These are phyloP conservation scores for Timema cristinae DNA, from an alignment of 2,888 invertebrate genomes.

Conservation along the genomic window DNA sequence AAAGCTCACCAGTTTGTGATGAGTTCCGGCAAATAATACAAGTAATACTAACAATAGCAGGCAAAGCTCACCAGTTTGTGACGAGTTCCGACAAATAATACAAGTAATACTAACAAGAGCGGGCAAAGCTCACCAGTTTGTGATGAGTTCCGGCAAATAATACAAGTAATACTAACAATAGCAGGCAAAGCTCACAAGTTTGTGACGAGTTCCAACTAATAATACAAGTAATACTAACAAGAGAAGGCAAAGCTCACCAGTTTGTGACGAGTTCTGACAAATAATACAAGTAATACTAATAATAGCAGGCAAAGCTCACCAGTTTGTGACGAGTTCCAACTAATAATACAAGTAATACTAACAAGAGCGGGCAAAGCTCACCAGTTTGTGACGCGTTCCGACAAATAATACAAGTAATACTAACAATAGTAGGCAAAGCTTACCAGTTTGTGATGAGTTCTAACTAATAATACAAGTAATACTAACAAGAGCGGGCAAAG, in stretches of 20 bases:
- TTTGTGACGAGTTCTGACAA: slow-evolving; percentile 51
- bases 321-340: slow-evolving; percentile 50
- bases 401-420: too few species aligned
- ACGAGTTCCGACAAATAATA: slow-evolving; percentile 43
- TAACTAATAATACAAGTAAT: too few species aligned
- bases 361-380: slow-evolving; percentile 28
- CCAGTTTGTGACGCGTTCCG: slow-evolving; percentile 53
- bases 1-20: slow-evolving; percentile 50
- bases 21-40: slow-evolving; percentile 41
- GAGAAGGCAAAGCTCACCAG: slow-evolving; percentile 42
- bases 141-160: slow-evolving; percentile 44
- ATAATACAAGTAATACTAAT: too few species aligned
- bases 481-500: too few species aligned
- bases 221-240: too few species aligned
- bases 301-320: slow-evolving; percentile 41
- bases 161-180: too few species aligned
- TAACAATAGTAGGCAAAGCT: neutral
- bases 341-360: too few species aligned
- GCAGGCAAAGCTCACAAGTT: slow-evolving; percentile 43
- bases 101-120: too few species aligned
- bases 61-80: slow-evolving; percentile 49
- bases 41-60: too few species aligned
- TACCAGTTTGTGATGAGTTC: slow-evolving; percentile 53
- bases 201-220: slow-evolving; percentile 52
- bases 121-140: slow-evolving; percentile 48